Conservation (phyloP, 1,140 invertebrate species). For the Lethrus apterus region DNA sequence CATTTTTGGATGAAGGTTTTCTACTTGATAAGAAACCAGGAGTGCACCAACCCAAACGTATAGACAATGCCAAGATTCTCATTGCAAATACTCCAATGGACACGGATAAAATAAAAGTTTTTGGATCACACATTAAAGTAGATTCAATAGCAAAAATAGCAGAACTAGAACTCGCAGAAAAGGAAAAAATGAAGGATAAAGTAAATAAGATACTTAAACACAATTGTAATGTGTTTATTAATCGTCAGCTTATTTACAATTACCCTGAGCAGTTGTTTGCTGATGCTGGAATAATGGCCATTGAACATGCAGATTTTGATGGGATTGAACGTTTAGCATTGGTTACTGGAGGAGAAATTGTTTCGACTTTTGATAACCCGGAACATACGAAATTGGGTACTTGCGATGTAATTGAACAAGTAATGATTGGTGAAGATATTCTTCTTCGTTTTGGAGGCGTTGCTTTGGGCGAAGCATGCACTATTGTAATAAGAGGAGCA, state of each 20-base stretch:
- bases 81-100: constrained; percentile 99
- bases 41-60: constrained; percentile 75
- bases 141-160: constrained; percentile 98
- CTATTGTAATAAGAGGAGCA: constrained; percentile 94
- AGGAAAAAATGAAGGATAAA: constrained; percentile 99
- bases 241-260: constrained; percentile 99
- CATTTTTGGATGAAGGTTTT: constrained; percentile 98
- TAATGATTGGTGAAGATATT: constrained; percentile 98
- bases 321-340: constrained; percentile 95
- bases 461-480: constrained; percentile 91
- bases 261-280: constrained; percentile 99
- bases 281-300: constrained; percentile 97
- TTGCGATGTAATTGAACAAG: constrained; percentile 90
- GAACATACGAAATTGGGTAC: constrained; percentile 85
- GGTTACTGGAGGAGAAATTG: constrained; percentile 97
- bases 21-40: constrained; percentile 95
- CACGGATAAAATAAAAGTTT: constrained; percentile 99
- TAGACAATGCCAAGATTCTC: constrained; percentile 93
- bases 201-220: constrained; percentile 95
- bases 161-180: constrained; percentile 95
- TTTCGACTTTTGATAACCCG: constrained; percentile 95
- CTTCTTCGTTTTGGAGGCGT: constrained; percentile 94
- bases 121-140: constrained; percentile 94
- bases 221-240: constrained; percentile 98
- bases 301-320: constrained; percentile 99